phyloP scores from a whole-genome alignment of 2,113 vertebrate species.

The Eurypyga helias region DNA sequence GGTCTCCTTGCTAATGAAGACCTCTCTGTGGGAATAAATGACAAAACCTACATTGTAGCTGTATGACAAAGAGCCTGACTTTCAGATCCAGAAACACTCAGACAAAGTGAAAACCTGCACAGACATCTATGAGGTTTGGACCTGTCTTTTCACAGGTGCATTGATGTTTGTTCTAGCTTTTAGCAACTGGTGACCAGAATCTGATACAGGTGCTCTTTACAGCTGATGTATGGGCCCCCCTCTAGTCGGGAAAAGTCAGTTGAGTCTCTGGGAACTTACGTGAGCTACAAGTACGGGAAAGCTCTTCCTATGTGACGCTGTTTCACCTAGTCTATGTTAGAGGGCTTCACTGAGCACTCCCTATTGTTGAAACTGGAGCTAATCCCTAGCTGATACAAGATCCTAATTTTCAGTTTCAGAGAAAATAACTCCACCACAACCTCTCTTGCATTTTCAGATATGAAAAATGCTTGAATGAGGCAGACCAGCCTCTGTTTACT shows the following conservation, averaged over 20 bases:
- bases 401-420: neutral
- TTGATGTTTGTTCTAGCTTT: neutral
- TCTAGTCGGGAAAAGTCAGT: neutral
- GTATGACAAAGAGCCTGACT: neutral
- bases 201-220: neutral
- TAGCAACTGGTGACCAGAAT: neutral
- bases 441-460: neutral
- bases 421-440: neutral
- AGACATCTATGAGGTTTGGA: neutral
- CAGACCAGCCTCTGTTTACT: neutral
- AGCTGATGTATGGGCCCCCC: neutral
- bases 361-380: neutral
- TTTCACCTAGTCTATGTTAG: neutral
- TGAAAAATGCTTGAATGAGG: neutral
- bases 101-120: neutral
- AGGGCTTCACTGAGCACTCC: neutral
- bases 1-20: neutral
- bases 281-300: neutral
- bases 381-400: neutral
- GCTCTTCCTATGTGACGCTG: neutral
- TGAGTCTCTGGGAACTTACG: neutral
- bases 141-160: neutral
- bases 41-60: neutral
- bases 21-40: neutral
- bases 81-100: neutral